Evolutionary conservation across 2,113 vertebrate genomes (phyloP).

Genomic region (Pomatostomus ruficeps): DNA sequence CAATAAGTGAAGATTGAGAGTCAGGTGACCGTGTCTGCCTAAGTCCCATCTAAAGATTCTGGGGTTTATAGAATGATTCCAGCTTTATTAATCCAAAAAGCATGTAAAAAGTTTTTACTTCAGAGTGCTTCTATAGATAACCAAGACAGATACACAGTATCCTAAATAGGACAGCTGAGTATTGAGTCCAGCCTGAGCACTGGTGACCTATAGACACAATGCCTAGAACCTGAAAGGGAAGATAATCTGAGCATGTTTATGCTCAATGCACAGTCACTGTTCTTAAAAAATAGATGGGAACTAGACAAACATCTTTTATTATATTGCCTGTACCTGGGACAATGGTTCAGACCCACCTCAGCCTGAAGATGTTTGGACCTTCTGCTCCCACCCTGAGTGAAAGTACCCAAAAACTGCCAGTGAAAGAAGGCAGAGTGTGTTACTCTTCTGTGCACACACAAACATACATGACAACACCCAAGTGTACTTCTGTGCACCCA

Average conservation of each 20-base stretch:
- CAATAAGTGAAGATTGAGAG: background rate
- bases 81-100: background rate
- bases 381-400: background rate
- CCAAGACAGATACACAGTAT: background rate
- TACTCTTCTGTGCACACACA: background rate
- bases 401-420: background rate
- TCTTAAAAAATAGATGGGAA: background rate
- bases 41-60: background rate
- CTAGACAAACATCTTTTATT: background rate
- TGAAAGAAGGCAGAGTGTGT: background rate
- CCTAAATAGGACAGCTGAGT: background rate
- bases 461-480: rapidly evolving
- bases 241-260: background rate
- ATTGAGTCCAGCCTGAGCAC: background rate
- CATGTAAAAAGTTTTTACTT: background rate
- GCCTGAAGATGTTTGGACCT: background rate
- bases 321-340: background rate
- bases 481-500: background rate
- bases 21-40: background rate
- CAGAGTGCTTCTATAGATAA: background rate
- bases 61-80: background rate
- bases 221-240: background rate
- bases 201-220: background rate
- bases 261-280: background rate
- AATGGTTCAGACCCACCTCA: background rate